These are phyloP conservation scores for Oxyscelio sp. DNA, from an alignment of 2,888 invertebrate species.

Conservation along the genomic window DNA sequence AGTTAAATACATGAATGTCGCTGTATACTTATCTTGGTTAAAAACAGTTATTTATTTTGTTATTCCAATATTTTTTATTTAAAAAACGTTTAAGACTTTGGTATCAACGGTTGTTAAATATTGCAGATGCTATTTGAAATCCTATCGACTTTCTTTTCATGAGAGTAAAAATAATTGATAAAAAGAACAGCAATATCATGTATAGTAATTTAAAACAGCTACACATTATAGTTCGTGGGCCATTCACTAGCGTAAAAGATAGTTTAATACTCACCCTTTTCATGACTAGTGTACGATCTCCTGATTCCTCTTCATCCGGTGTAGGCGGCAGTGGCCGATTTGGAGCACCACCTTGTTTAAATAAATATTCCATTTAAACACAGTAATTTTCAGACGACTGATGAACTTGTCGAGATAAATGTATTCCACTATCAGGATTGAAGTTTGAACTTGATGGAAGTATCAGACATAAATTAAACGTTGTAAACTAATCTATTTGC, in stretches of 20 bases:
- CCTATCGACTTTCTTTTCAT: conserved; percentile 48
- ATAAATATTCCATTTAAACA: conserved; percentile 36
- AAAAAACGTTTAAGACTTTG: background rate
- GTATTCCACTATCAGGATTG: background rate
- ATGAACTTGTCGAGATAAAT: conserved; percentile 24
- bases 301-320: conserved; percentile 96
- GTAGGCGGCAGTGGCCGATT: conserved; percentile 98
- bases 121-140: background rate
- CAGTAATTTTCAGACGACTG: background rate
- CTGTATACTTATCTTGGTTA: conserved; percentile 41
- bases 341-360: conserved; percentile 92
- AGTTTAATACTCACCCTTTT: conserved; percentile 92
- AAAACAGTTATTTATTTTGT: conserved; percentile 11
- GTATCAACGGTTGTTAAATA: background rate
- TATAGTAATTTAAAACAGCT: conserved; percentile 53
- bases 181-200: conserved; percentile 54
- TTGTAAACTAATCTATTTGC: too few species aligned
- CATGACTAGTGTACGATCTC: conserved; percentile 97
- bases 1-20: conserved; percentile 39
- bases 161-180: conserved; percentile 65
- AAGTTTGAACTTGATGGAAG: background rate
- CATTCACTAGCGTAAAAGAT: conserved; percentile 52
- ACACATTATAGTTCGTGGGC: conserved; percentile 54
- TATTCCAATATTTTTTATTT: background rate
- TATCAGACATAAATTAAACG: too few species aligned